phyloP scores from a whole-genome alignment of 92 coral and sea anemone species.

The Virgularia gustaviana region DNA sequence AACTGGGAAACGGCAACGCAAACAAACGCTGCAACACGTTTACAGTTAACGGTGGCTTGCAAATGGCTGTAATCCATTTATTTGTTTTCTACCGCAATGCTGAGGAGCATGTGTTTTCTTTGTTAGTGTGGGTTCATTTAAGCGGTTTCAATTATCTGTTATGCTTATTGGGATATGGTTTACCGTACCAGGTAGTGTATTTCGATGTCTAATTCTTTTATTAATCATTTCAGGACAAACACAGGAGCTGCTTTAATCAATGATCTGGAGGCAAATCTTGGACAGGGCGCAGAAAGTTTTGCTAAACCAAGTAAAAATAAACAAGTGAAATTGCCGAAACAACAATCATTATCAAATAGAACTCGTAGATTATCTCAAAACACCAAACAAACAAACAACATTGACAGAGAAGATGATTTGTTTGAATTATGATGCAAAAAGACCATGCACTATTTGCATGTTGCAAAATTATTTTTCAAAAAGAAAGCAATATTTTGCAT shows the following conservation, averaged over 20 bases:
- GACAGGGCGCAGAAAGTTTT: background rate
- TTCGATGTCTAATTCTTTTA: background rate
- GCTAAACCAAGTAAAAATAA: background rate
- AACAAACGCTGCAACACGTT: no score
- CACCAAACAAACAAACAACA: background rate
- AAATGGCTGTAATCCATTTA: background rate
- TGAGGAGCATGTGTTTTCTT: no score
- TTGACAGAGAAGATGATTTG: background rate
- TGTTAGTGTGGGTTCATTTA: no score
- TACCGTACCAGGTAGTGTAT: background rate
- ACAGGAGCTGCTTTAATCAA: conserved; percentile 1
- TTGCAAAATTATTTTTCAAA: no score
- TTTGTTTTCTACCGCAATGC: background rate
- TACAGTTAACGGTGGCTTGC: no score
- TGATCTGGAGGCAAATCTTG: background rate
- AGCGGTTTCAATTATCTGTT: background rate
- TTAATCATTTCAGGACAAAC: conserved; percentile 1
- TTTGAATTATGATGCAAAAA: background rate
- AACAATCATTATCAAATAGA: background rate
- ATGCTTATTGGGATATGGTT: background rate
- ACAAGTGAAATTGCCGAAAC: background rate
- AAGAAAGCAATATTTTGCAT: no score
- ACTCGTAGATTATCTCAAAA: background rate
- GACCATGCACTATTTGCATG: no score
- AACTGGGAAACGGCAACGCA: no score